A percentile compares a stretch with the other conserved stretches of the same genome.
Evolutionary conservation across 2,797 vertebrate species (phyloP).

Genomic region (Urosaurus nigricauda): DNA sequence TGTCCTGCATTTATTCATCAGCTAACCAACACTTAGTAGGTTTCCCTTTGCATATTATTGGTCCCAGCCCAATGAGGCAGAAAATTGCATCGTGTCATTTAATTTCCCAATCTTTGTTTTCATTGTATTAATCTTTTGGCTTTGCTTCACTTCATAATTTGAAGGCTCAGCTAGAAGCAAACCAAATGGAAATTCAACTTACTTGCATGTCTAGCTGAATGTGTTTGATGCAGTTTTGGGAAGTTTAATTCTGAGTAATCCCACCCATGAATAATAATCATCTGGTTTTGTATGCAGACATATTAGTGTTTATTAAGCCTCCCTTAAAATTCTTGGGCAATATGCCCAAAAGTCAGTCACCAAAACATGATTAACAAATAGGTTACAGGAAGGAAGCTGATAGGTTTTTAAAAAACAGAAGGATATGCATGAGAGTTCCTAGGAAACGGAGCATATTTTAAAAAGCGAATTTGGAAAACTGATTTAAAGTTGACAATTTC

Average conservation of each 20-base stretch:
- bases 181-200: slow-evolving; percentile 87
- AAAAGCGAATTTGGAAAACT: slow-evolving; percentile 46
- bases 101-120: slow-evolving; percentile 95
- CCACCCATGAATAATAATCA: slow-evolving; percentile 89
- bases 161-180: slow-evolving; percentile 93
- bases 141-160: slow-evolving; percentile 93
- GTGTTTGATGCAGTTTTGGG: slow-evolving; percentile 77
- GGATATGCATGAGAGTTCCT: slow-evolving; percentile 30
- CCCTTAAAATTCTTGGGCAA: slow-evolving; percentile 78
- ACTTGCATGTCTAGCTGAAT: slow-evolving; percentile 81
- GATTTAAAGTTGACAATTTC: slow-evolving; percentile 43
- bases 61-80: slow-evolving; percentile 90
- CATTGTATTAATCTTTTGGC: slow-evolving; percentile 94
- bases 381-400: slow-evolving; percentile 75
- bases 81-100: slow-evolving; percentile 97
- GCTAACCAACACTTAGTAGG: slow-evolving; percentile 80
- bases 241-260: slow-evolving; percentile 84
- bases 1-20: slow-evolving; percentile 78
- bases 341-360: slow-evolving; percentile 78
- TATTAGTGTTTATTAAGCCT: slow-evolving; percentile 79
- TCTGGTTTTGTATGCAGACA: slow-evolving; percentile 77
- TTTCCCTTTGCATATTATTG: slow-evolving; percentile 84
- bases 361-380: slow-evolving; percentile 79
- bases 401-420: slow-evolving; percentile 61
- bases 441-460: slow-evolving; percentile 46